Conservation (phyloP, 2,888 invertebrate species). For the Copidosoma aretas region DNA sequence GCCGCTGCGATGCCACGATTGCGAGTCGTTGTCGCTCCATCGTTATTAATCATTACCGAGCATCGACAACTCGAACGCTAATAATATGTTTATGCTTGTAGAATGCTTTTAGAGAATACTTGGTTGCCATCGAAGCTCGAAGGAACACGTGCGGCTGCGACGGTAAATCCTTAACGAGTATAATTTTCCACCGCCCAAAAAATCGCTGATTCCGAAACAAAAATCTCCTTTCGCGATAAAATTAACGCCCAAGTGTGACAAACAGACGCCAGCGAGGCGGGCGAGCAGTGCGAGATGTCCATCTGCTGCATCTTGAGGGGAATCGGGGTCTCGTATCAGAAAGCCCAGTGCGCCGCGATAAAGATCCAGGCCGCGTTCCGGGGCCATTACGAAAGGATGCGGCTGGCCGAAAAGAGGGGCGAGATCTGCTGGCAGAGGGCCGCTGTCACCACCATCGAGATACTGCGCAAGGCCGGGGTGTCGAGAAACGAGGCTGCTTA, state of each 20-base stretch:
- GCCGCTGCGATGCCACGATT: slow-evolving; percentile 52
- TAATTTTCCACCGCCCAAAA: too few species aligned
- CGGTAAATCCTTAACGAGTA: slow-evolving; percentile 11
- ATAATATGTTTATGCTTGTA: slow-evolving; percentile 31
- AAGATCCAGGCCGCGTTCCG: slow-evolving; percentile 57
- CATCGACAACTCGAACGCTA: too few species aligned
- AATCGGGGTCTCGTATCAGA: slow-evolving; percentile 45
- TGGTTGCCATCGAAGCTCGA: slow-evolving; percentile 48
- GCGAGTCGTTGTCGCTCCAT: slow-evolving; percentile 42
- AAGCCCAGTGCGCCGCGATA: slow-evolving; percentile 50
- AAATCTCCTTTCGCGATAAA: not conserved
- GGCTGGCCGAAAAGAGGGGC: slow-evolving; percentile 48
- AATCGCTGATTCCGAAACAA: not conserved
- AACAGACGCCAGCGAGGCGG: slow-evolving; percentile 25
- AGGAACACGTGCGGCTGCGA: slow-evolving; percentile 34
- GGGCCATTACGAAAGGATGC: slow-evolving; percentile 53
- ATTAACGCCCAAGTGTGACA: too few species aligned
- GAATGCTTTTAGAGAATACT: slow-evolving; percentile 52
- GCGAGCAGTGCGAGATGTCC: slow-evolving; percentile 46
- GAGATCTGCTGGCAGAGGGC: slow-evolving; percentile 56
- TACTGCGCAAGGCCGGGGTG: slow-evolving; percentile 52
- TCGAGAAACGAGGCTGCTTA: slow-evolving; percentile 48
- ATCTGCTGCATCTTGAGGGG: slow-evolving; percentile 49
- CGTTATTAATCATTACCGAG: too few species aligned
- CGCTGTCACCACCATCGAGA: slow-evolving; percentile 51